Evolutionary conservation across 2,888 invertebrate genomes (phyloP), one percentile per base, ranked within the genome.

Genomic region (Dione juno): DNA sequence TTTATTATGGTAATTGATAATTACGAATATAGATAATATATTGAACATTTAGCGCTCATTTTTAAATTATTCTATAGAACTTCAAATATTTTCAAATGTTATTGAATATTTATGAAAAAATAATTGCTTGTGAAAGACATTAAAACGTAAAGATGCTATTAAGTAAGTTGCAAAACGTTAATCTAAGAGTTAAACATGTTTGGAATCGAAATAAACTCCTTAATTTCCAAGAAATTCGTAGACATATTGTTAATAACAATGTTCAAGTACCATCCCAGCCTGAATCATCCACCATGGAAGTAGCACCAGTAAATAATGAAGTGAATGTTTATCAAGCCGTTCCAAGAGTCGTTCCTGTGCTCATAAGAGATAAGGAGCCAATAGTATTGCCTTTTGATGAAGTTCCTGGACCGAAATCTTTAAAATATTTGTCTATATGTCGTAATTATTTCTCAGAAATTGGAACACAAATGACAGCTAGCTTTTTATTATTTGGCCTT

Each of bases 391-490:
- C 95, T 0, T 95, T 95, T 80, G 95, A 95, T 73, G 94, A 95
- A 0, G 93, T 96, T 21, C 96, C 96, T 0, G 95, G 95, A 0
- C 96, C 96, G 0, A 89, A 89, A 68, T 80, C 93, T 35, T 84
- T 95, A 35, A 94, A 94, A 78, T 85, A 94, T 59, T 87, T 95
- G 77, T 94, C 95, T 9, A 94, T 86, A 78, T 84, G 94, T 74
- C 94, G 95, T 84, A 93, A 91, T 77, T 94, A 94, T 82, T 85
- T 96, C 76, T 95, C 95, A 28, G 88, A 94, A 73, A 79, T 95
- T 70, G 95, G 95, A 76, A 95, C 95, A 74, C 95, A 95, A 82
- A 75, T 95, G 28, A 94, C 94, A 16, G 94, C 94, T 16, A 88
- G 92, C 54, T 77, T 90, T 71, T 81, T 95, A 48, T 94, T 94